Conservation (phyloP, 2,113 vertebrate genomes). For the Balaenoptera acutorostrata region DNA sequence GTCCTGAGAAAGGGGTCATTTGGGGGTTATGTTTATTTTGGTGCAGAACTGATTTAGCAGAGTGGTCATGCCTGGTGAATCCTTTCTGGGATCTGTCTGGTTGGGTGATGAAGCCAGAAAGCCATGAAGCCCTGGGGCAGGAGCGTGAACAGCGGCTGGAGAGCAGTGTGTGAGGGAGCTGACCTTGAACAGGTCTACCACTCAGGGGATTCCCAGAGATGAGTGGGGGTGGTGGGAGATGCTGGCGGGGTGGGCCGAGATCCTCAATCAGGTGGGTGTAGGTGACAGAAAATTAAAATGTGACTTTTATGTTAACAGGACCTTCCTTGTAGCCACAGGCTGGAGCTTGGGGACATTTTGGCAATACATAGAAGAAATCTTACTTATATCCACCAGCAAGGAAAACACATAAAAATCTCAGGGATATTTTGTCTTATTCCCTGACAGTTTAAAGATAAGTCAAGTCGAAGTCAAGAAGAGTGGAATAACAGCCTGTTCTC, state of each 20-base stretch:
- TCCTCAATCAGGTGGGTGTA: background rate
- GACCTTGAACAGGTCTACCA: background rate
- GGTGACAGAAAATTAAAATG: background rate
- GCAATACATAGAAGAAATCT: background rate
- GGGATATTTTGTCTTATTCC: background rate
- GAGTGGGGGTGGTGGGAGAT: background rate
- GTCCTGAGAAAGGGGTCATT: background rate
- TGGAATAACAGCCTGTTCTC: background rate
- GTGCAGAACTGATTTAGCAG: background rate
- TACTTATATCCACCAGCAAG: background rate
- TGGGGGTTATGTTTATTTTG: background rate
- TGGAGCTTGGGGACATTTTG: background rate
- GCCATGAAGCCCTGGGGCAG: background rate
- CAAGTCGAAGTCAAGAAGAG: background rate
- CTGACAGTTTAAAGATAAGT: background rate
- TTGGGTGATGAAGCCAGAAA: background rate
- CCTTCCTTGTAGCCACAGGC: background rate
- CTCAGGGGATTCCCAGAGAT: background rate
- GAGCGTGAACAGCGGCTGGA: background rate
- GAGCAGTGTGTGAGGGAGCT: background rate
- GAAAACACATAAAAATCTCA: background rate
- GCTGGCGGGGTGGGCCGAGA: background rate
- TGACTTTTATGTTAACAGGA: background rate
- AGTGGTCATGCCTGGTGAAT: too few relatives aligned
- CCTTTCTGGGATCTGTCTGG: background rate